Evolutionary conservation across 2,888 invertebrate species (phyloP).

Genomic region (Parnassius apollo): DNA sequence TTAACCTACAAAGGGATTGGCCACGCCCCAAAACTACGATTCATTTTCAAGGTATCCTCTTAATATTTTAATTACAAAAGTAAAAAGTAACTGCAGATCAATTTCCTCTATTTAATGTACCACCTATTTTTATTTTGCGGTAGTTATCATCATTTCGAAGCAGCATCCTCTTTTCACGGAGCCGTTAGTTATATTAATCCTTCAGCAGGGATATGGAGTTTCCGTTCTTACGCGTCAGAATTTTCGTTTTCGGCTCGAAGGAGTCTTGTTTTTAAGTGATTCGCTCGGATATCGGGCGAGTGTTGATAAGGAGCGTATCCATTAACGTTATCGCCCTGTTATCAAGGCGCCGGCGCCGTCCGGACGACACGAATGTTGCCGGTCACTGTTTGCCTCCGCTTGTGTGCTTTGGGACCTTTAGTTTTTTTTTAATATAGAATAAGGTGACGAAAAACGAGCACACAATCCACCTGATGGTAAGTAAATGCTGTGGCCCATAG

Average conservation of each 20-base stretch:
- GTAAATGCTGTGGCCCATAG: too few species aligned
- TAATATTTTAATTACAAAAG: too few species aligned
- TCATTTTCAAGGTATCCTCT: too few species aligned
- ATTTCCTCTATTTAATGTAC: too few species aligned
- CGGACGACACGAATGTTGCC: constrained; percentile 31
- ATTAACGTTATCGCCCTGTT: constrained; percentile 74
- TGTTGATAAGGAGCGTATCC: constrained; percentile 69
- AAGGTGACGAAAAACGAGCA: too few species aligned
- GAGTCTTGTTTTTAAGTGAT: constrained; percentile 35
- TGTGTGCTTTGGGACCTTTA: neutral
- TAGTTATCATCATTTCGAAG: constrained; percentile 67
- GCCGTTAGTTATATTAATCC: constrained; percentile 53
- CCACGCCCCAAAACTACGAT: too few species aligned
- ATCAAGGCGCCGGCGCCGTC: constrained; percentile 75
- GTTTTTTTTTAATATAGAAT: too few species aligned
- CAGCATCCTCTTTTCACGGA: constrained; percentile 64
- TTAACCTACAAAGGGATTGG: too few species aligned
- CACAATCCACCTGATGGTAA: too few species aligned
- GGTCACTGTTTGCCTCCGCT: neutral
- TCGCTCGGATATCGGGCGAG: constrained; percentile 44
- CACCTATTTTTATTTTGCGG: constrained; percentile 27
- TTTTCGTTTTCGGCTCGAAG: constrained; percentile 12
- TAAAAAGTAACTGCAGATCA: too few species aligned
- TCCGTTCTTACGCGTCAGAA: neutral
- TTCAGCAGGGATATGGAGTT: neutral